These are phyloP conservation scores for Myopa tessellatipennis DNA, from an alignment of 2,888 invertebrate species.

Conservation along the genomic window DNA sequence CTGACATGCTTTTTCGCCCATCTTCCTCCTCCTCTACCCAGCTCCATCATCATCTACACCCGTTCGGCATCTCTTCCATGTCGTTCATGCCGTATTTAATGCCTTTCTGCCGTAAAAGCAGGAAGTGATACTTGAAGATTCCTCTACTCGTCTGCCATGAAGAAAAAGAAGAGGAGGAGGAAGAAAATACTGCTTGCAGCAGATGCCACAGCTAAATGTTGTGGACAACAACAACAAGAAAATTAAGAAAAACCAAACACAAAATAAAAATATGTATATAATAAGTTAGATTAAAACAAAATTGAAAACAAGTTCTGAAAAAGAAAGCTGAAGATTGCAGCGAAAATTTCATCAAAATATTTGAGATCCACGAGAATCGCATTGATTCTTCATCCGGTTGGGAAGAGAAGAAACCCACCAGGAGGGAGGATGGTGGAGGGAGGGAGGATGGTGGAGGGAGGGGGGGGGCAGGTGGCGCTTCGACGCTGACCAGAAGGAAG, in stretches of 20 bases:
- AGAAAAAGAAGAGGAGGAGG: background rate
- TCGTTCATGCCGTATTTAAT: constrained; percentile 30
- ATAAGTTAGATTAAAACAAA: constrained; percentile 16
- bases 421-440: background rate
- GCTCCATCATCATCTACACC: background rate
- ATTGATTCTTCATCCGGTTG: too few relatives aligned
- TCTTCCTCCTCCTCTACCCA: background rate
- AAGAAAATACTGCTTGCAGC: background rate
- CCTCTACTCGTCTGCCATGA: constrained; percentile 6
- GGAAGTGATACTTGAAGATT: constrained; percentile 35
- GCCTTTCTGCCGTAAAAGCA: constrained; percentile 21
- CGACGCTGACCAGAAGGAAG: background rate
- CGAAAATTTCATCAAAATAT: constrained; percentile 27
- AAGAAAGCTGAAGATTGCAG: background rate
- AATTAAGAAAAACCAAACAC: background rate
- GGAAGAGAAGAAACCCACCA: too few relatives aligned
- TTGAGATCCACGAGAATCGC: background rate
- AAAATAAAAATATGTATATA: background rate
- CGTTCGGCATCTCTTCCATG: background rate
- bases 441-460: background rate
- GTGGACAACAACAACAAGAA: constrained; percentile 6
- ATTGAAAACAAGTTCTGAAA: constrained; percentile 14
- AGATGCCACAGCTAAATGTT: background rate
- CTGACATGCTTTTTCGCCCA: background rate
- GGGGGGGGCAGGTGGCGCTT: background rate